Evolutionary conservation across 1,140 invertebrate species (phyloP), one percentile per base, ranked within the genome.

Genomic region (Nasonia giraulti): DNA sequence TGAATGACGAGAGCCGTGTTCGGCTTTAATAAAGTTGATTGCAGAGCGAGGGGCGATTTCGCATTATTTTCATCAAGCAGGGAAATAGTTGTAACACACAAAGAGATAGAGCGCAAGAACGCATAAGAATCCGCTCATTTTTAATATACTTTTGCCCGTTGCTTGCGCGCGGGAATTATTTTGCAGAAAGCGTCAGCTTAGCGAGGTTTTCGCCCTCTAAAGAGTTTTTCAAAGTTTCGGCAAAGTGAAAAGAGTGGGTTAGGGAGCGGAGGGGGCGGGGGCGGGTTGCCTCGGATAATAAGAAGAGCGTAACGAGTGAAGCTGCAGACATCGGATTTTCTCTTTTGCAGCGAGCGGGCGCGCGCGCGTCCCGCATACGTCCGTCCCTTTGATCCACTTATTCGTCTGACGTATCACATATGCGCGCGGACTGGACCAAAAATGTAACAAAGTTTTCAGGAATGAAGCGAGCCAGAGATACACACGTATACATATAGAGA

Each of bases 391-490:
- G 91, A 92, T 92, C 90, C 88, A 88, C 87, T 91, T 90, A 90
- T 86, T 89, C 87, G 86, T 89, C 85, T 87, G 78, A 86, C 85
- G 86, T 88, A 89, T 90, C 88, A 86, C 87, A 86, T 89, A 87
- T 86, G 85, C 71, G 40, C 86, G 83, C 84, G 87, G 85, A 89
- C 87, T 86, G 83, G 88, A 90, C 89, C 88, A 92, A 92, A 92
- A 93, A 92, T 91, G 88, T 91, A 91, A 91, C 91, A 92, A 92
- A 92, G 90, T 92, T 92, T 90, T 84, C 84, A 85, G 86, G 85
- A 89, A 89, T 86, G 17, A n/a, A 87, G 88, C 88, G 88, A 85
- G 85, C 85, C 80, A 90, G 85, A 87, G 87, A 90, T 8, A 4
- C 14, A 50, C 47, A 50, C 12, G 47, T 50, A 50, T 50, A 27